Conservation (phyloP, 2,797 vertebrate genomes). For the Sebastiscus albofasciatus region DNA sequence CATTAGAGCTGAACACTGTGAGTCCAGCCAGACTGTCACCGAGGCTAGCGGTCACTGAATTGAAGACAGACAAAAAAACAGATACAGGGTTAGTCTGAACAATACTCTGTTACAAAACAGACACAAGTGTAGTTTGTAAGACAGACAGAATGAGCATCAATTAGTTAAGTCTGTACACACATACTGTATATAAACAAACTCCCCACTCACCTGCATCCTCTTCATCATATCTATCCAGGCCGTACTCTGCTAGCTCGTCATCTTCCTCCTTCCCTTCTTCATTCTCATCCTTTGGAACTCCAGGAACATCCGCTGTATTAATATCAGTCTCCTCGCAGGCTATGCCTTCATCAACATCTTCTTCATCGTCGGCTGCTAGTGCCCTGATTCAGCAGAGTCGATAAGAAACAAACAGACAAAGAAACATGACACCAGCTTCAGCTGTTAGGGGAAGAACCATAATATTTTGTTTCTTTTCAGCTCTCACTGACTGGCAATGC, state of each 20-base stretch:
- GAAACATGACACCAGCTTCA: not conserved
- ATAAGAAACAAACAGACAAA: not conserved
- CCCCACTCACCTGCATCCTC: constrained; percentile 82
- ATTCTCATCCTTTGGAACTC: constrained; percentile 45
- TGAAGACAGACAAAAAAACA: not conserved
- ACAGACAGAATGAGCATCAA: not conserved
- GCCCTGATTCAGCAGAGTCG: constrained; percentile 68
- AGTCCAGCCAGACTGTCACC: constrained; percentile 93
- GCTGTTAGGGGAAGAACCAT: not conserved
- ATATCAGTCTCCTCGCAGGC: constrained; percentile 31
- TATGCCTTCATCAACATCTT: constrained; percentile 81
- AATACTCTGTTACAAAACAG: not conserved
- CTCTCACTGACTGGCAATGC: not conserved
- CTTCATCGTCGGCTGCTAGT: constrained; percentile 71
- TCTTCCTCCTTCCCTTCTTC: constrained; percentile 67
- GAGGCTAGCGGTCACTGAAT: constrained; percentile 85
- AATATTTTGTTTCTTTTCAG: not conserved
- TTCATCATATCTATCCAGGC: constrained; percentile 92
- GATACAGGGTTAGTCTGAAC: not conserved
- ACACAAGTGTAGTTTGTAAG: not conserved
- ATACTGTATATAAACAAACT: not conserved
- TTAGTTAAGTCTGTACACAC: not conserved
- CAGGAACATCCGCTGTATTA: constrained; percentile 32
- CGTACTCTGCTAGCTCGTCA: constrained; percentile 91
- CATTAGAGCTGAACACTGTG: constrained; percentile 90